Conservation (phyloP, 92 coral and sea anemone genomes). For the Galaxea fascicularis region DNA sequence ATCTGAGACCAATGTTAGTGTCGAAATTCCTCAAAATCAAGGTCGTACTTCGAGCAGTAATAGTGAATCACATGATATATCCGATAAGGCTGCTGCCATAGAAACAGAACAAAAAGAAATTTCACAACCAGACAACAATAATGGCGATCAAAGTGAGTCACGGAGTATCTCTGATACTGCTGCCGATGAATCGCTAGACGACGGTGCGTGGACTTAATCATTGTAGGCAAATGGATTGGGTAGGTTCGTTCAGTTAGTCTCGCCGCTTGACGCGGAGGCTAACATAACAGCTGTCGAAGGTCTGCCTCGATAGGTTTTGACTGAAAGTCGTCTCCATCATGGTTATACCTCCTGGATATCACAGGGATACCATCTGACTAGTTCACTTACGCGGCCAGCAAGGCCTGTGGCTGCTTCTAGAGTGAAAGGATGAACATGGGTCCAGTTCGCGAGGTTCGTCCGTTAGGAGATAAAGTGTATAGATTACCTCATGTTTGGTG, state of each 20-base stretch:
- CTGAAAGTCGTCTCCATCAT: too few species aligned
- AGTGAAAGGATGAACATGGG: too few species aligned
- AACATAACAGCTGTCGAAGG: too few species aligned
- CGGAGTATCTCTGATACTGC: neutral
- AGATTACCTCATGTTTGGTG: too few species aligned
- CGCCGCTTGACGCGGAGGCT: too few species aligned
- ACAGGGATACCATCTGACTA: too few species aligned
- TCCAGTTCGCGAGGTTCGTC: too few species aligned
- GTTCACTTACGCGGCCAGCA: too few species aligned
- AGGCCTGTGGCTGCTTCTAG: too few species aligned
- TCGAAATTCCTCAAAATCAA: neutral
- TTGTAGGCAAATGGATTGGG: neutral
- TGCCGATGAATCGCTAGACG: neutral
- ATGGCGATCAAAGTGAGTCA: neutral
- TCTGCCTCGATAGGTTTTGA: too few species aligned
- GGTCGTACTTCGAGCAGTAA: neutral
- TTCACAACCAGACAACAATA: neutral
- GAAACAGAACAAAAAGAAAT: neutral
- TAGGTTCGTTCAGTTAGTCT: neutral
- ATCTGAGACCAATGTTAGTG: neutral
- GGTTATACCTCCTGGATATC: too few species aligned
- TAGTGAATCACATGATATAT: neutral
- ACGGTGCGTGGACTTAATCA: constrained; percentile 17
- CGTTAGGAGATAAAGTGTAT: too few species aligned
- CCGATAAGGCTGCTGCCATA: neutral